Evolutionary conservation across 1,140 invertebrate species (phyloP).

Genomic region (Drosophila kurseongensis): DNA sequence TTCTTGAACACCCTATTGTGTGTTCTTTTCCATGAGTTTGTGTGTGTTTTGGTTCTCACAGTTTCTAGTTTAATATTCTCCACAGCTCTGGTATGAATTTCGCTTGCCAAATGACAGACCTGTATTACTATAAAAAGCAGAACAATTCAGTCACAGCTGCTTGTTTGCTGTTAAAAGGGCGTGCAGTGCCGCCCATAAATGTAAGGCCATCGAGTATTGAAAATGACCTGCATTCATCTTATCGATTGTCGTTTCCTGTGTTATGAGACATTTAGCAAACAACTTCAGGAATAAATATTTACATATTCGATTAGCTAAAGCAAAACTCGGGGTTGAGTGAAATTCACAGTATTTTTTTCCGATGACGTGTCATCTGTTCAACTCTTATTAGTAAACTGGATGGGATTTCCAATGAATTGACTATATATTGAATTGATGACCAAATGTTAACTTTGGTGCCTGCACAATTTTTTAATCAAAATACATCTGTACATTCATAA

Average conservation of each 20-base stretch:
- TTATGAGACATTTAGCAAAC: constrained; percentile 16
- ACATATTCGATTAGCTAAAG: constrained; percentile 8
- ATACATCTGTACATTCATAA: too few species aligned
- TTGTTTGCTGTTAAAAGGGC: constrained; percentile 14
- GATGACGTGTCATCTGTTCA: neutral
- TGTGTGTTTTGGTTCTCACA: constrained; percentile 3
- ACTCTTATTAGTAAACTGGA: neutral
- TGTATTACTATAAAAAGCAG: constrained; percentile 28
- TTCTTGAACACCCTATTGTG: too few species aligned
- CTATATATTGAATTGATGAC: too few species aligned
- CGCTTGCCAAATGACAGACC: constrained; percentile 32
- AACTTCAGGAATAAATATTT: constrained; percentile 36
- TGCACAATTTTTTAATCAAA: too few species aligned
- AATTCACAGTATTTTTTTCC: neutral
- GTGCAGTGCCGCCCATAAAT: constrained; percentile 21
- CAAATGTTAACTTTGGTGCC: too few species aligned
- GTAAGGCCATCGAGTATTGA: constrained; percentile 20
- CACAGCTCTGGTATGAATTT: constrained; percentile 27
- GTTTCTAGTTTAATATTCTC: constrained; percentile 27
- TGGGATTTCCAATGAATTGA: too few species aligned
- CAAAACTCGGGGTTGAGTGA: neutral
- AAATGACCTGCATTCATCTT: constrained; percentile 33
- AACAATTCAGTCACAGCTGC: constrained; percentile 7
- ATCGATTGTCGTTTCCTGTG: constrained; percentile 14
- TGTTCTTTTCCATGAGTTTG: neutral